Percentiles rank a stretch among this genome's conserved stretches.
phyloP scores from a whole-genome alignment of 1,140 invertebrate species.

The Drosophila bocqueti region DNA sequence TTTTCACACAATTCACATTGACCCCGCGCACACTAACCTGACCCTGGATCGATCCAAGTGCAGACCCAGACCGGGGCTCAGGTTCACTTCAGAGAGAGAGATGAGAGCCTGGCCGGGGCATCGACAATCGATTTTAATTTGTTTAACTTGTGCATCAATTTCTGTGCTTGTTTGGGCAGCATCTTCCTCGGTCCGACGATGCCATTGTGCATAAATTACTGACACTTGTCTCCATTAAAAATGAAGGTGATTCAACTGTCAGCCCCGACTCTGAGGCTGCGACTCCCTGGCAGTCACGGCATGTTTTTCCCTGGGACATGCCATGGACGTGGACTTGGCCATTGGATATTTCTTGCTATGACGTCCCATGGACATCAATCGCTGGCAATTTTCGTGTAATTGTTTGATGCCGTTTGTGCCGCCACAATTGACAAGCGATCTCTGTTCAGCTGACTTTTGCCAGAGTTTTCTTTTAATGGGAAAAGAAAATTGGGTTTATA shows the following conservation, averaged over 20 bases:
- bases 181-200: constrained; percentile 5
- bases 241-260: constrained; percentile 83
- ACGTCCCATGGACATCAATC: constrained; percentile 80
- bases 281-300: constrained; percentile 65
- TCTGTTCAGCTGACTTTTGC: constrained; percentile 19
- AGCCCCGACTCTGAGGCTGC: constrained; percentile 54
- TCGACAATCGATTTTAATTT: constrained; percentile 83
- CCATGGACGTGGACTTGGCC: constrained; percentile 35
- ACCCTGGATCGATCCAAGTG: constrained; percentile 58
- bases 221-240: constrained; percentile 84
- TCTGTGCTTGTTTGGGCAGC: constrained; percentile 69
- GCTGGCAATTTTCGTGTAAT: constrained; percentile 81
- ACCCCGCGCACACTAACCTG: constrained; percentile 69
- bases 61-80: constrained; percentile 30
- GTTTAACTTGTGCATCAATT: constrained; percentile 84
- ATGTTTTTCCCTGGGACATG: constrained; percentile 70
- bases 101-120: constrained; percentile 11
- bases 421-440: constrained; percentile 64
- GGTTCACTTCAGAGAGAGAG: constrained; percentile 45
- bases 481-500: neutral
- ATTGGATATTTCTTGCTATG: constrained; percentile 49
- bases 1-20: constrained; percentile 82
- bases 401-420: constrained; percentile 63
- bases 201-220: constrained; percentile 82
- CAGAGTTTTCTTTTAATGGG: constrained; percentile 8